Percentiles rank a stretch among this genome's conserved stretches.
phyloP scores from a whole-genome alignment of 2,797 vertebrate species.

The Peromyscus attwateri region DNA sequence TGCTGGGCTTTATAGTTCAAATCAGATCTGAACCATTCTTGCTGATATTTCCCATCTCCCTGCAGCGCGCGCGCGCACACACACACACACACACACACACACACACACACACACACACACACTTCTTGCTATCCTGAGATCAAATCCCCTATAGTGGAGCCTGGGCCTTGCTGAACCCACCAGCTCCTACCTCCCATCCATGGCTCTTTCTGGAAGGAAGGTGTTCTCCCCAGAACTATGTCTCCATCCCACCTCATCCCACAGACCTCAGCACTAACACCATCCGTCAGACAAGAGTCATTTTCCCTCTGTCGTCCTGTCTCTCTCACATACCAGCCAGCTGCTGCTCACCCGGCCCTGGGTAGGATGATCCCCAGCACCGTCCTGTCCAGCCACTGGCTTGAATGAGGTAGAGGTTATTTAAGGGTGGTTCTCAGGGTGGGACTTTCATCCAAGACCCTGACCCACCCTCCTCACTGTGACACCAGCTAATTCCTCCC shows the following conservation, averaged over 20 bases:
- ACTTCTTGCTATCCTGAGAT: background rate
- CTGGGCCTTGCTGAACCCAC: background rate
- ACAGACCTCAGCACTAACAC: background rate
- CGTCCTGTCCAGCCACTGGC: background rate
- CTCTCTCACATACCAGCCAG: too few species aligned
- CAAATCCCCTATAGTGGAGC: background rate
- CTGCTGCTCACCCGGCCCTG: background rate
- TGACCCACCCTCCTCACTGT: rapidly evolving
- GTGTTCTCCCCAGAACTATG: background rate
- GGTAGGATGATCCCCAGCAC: background rate
- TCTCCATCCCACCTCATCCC: background rate
- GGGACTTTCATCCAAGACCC: background rate
- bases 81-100: background rate
- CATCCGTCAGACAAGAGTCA: too few species aligned
- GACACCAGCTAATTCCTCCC: background rate
- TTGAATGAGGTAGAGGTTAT: rapidly evolving
- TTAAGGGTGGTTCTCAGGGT: background rate
- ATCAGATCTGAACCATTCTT: background rate
- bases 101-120: background rate
- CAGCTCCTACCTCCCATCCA: too few species aligned
- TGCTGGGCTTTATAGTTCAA: too few species aligned
- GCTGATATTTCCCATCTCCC: background rate
- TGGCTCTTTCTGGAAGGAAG: background rate
- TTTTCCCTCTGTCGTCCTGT: background rate
- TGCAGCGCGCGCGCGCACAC: background rate